Evolutionary conservation across 1,140 invertebrate species (phyloP).

Genomic region (Leguminivora glycinivorella): DNA sequence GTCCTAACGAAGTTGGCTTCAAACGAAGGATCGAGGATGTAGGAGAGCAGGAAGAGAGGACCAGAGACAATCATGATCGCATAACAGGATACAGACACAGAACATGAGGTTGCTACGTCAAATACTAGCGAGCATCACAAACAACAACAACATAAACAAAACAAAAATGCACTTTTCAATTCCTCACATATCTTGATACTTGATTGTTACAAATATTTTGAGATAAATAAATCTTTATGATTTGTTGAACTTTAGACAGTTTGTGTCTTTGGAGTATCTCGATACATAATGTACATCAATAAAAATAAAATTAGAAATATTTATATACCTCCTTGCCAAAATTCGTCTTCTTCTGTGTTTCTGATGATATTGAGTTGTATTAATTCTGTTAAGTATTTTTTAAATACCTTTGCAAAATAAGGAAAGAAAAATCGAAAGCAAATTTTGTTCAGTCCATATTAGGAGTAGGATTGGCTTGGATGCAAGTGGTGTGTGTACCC

Average conservation of each 20-base stretch:
- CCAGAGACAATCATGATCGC: constrained; percentile 32
- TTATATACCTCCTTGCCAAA: not conserved
- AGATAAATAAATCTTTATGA: not conserved
- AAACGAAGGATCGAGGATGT: constrained; percentile 33
- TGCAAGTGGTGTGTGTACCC: constrained; percentile 68
- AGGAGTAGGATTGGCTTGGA: constrained; percentile 51
- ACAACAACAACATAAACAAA: constrained; percentile 38
- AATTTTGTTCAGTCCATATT: constrained; percentile 25
- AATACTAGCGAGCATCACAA: constrained; percentile 41
- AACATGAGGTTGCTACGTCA: constrained; percentile 35
- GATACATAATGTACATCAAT: not conserved
- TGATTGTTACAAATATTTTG: not conserved
- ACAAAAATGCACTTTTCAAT: constrained; percentile 30
- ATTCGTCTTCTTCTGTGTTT: not conserved
- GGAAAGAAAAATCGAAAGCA: constrained; percentile 31
- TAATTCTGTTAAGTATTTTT: not conserved
- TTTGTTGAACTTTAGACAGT: not conserved
- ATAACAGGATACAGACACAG: constrained; percentile 33
- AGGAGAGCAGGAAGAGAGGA: constrained; percentile 30
- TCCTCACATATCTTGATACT: not conserved
- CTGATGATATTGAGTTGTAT: not conserved
- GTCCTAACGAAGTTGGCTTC: constrained; percentile 48
- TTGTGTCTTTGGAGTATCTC: not conserved
- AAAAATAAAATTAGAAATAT: not conserved
- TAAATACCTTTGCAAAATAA: constrained; percentile 27